phyloP scores from a whole-genome alignment of 2,113 vertebrate species.

The Periophthalmus modestus region DNA sequence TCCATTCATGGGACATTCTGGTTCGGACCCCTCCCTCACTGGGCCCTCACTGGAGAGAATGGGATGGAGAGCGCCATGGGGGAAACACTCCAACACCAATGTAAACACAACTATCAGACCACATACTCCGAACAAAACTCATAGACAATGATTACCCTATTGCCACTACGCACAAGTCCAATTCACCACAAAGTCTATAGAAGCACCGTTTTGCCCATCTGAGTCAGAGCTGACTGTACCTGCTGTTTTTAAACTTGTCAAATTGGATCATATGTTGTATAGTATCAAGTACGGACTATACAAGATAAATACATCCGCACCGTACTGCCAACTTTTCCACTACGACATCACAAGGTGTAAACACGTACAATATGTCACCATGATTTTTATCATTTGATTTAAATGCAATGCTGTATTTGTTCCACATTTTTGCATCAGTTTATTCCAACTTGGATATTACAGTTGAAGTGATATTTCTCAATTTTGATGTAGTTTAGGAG shows the following conservation, averaged over 20 bases:
- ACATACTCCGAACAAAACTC: not conserved
- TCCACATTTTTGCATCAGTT: not conserved
- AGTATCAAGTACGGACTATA: constrained; percentile 13
- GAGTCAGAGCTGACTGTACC: constrained; percentile 16
- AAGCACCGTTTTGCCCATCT: constrained; percentile 7
- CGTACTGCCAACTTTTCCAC: not conserved
- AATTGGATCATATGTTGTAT: constrained; percentile 11
- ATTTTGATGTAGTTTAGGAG: not conserved
- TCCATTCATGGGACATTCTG: constrained; percentile 67
- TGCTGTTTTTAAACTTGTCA: constrained; percentile 16
- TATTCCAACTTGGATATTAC: not conserved
- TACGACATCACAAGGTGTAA: not conserved
- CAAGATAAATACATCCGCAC: not conserved
- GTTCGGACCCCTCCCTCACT: constrained; percentile 51
- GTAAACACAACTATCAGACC: constrained; percentile 59
- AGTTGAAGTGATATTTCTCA: not conserved
- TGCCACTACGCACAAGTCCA: not conserved
- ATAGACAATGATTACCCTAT: not conserved
- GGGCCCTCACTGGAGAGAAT: constrained; percentile 64
- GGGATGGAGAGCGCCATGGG: constrained; percentile 67
- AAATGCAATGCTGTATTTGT: constrained; percentile 1
- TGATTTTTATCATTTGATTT: not conserved
- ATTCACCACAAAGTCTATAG: not conserved
- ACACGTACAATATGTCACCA: constrained; percentile 7
- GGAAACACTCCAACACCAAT: constrained; percentile 68